These are phyloP conservation scores for Psittacula echo DNA, from an alignment of 2,797 vertebrate species.

Conservation along the genomic window DNA sequence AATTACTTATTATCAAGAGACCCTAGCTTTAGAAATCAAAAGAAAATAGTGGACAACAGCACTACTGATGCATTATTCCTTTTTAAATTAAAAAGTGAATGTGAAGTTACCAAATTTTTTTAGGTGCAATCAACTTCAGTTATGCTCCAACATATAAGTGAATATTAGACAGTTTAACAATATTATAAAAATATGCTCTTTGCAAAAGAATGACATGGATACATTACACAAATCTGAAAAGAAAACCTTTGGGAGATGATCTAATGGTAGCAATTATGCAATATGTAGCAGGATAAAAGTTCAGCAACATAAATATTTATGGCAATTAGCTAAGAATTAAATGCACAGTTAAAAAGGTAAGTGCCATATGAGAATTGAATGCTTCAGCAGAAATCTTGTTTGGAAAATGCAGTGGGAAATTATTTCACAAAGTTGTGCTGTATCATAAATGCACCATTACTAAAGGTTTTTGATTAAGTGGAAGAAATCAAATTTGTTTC, in stretches of 20 bases:
- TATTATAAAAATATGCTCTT: constrained; percentile 43
- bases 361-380: constrained; percentile 67
- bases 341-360: constrained; percentile 73
- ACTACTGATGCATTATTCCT: neutral
- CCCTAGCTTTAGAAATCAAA: neutral
- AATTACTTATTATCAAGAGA: neutral
- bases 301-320: constrained; percentile 77
- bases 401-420: constrained; percentile 57
- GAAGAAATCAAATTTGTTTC: constrained; percentile 44
- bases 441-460: constrained; percentile 53
- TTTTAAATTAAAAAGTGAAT: neutral
- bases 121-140: neutral
- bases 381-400: constrained; percentile 70
- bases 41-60: neutral
- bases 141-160: neutral
- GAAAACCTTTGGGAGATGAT: constrained; percentile 73
- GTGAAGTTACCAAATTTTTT: constrained; percentile 27
- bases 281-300: constrained; percentile 72
- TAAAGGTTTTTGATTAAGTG: constrained; percentile 46
- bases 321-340: constrained; percentile 77
- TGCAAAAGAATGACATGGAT: constrained; percentile 37
- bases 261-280: constrained; percentile 73
- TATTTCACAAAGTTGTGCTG: constrained; percentile 34
- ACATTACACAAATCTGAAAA: constrained; percentile 43
- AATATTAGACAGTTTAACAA: constrained; percentile 3